Percentiles rank a stretch among this genome's conserved stretches.
These are phyloP conservation scores for Pelecanus crispus DNA, from an alignment of 2,113 vertebrate species.

Conservation along the genomic window DNA sequence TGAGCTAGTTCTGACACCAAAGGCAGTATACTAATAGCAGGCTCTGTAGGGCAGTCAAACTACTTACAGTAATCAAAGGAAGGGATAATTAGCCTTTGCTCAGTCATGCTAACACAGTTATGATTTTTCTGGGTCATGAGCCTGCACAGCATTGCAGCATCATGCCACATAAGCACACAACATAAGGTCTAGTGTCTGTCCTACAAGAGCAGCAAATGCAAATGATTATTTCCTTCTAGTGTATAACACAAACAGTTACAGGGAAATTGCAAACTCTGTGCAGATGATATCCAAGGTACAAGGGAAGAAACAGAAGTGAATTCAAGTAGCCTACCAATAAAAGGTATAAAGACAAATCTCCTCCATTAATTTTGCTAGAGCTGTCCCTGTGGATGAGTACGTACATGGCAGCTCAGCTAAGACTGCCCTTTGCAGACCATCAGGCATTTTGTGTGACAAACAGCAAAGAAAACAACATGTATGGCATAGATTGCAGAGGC, in stretches of 20 bases:
- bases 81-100: conserved; percentile 21
- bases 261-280: not conserved
- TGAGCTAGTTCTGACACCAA: not conserved
- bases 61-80: conserved; percentile 15
- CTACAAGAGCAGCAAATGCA: not conserved
- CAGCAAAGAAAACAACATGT: not conserved
- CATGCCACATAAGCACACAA: not conserved
- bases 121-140: not conserved
- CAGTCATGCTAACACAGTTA: not conserved
- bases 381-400: not conserved
- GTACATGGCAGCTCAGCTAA: not conserved
- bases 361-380: not conserved
- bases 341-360: not conserved
- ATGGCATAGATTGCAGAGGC: not conserved
- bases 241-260: not conserved
- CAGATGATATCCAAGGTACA: not conserved
- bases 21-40: not conserved
- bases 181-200: not conserved
- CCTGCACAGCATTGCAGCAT: not conserved
- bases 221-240: not conserved
- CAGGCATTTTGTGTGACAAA: not conserved
- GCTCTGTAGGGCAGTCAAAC: not conserved
- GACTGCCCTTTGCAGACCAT: not conserved
- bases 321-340: not conserved
- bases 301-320: not conserved